These are phyloP conservation scores for Corapipo altera DNA, from an alignment of 2,113 vertebrate genomes.

Conservation along the genomic window DNA sequence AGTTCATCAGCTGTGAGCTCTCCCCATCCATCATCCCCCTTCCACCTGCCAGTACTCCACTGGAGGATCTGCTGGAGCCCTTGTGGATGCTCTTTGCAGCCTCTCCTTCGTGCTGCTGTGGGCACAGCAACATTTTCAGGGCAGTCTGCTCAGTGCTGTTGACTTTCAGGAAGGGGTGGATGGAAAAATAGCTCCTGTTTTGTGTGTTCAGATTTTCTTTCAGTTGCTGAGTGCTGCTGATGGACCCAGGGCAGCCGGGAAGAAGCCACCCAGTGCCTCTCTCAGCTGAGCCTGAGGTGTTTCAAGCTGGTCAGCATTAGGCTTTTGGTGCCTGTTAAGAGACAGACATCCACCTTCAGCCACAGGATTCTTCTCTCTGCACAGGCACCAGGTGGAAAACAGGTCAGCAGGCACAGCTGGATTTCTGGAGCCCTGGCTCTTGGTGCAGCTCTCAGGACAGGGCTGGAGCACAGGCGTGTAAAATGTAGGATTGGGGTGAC, in stretches of 20 bases:
- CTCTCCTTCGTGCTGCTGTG: background rate
- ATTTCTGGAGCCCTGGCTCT: background rate
- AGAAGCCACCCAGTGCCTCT: background rate
- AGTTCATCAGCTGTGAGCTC: background rate
- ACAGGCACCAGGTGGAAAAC: background rate
- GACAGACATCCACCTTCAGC: background rate
- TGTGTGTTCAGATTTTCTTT: background rate
- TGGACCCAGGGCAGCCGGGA: accelerated
- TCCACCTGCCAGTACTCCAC: accelerated
- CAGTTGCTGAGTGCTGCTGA: background rate
- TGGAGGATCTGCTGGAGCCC: background rate
- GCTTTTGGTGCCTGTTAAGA: background rate
- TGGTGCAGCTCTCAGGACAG: background rate
- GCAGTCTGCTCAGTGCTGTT: background rate
- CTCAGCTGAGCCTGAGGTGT: background rate
- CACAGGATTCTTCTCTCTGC: accelerated
- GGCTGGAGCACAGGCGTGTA: accelerated
- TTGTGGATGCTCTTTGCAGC: accelerated
- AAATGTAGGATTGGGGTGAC: accelerated
- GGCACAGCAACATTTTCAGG: accelerated
- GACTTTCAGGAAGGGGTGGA: background rate
- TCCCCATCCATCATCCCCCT: background rate
- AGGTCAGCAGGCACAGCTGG: background rate
- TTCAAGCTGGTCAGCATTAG: background rate
- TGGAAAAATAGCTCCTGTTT: background rate